Conservation (phyloP, 2,888 invertebrate species). For the Spilosoma lubricipeda region DNA sequence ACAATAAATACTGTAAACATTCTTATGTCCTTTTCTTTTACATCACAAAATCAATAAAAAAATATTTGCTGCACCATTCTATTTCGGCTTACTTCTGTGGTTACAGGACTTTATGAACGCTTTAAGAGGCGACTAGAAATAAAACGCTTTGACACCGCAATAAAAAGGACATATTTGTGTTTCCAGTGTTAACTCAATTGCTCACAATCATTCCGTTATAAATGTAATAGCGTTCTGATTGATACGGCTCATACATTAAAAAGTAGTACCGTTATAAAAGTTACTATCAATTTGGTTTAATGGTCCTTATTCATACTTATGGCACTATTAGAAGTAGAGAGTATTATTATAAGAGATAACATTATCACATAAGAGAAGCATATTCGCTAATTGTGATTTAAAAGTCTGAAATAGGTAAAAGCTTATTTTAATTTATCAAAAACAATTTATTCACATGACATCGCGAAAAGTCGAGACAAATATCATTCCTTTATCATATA, state of each 20-base stretch:
- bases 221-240: conserved; percentile 3
- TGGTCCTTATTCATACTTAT: background rate
- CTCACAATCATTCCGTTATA: conserved; percentile 5
- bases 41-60: background rate
- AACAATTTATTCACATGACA: too few species aligned
- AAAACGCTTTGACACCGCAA: conserved; percentile 14
- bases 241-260: conserved; percentile 1
- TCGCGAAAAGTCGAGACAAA: too few species aligned
- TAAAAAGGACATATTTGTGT: conserved; percentile 3
- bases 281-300: background rate
- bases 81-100: background rate
- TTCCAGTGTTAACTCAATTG: conserved; percentile 1
- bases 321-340: background rate
- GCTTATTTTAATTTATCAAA: too few species aligned
- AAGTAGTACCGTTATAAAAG: background rate
- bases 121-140: conserved; percentile 11
- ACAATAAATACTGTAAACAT: background rate
- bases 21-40: background rate
- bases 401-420: too few species aligned
- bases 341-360: too few species aligned
- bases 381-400: too few species aligned
- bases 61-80: background rate
- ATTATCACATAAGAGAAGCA: too few species aligned
- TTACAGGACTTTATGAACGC: conserved; percentile 18
- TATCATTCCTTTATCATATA: too few species aligned